A percentile compares a stretch with the other conserved stretches of the same genome.
Evolutionary conservation across 2,888 invertebrate genomes (phyloP).

Genomic region (Meghimatium bilineatum): DNA sequence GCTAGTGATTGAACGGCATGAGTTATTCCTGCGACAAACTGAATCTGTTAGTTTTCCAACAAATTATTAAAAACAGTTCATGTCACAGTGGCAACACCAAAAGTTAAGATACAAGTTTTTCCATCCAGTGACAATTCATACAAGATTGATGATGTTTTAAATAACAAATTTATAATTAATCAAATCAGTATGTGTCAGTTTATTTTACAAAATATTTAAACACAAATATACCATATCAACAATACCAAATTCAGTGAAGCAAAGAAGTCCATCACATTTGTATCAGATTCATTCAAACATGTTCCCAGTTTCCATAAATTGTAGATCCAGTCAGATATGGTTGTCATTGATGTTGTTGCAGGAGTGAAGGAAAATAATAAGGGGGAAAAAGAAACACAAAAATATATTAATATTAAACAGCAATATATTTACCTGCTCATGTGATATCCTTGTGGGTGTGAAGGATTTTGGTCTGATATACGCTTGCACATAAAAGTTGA

Average conservation of each 20-base stretch:
- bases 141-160: not conserved
- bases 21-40: constrained; percentile 92
- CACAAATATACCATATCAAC: not conserved
- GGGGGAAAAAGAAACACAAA: not conserved
- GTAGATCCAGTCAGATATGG: not conserved
- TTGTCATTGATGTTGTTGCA: not conserved
- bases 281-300: not conserved
- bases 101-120: not conserved
- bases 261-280: not conserved
- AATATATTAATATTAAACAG: not conserved
- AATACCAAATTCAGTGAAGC: not conserved
- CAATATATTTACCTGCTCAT: constrained; percentile 39
- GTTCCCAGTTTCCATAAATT: not conserved
- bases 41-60: constrained; percentile 82
- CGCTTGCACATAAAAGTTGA: constrained; percentile 93
- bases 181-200: not conserved
- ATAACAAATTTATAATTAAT: not conserved
- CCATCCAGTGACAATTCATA: not conserved
- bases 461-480: constrained; percentile 79
- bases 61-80: not conserved
- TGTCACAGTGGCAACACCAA: not conserved
- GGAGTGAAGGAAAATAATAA: constrained; percentile 1
- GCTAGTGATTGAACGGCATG: constrained; percentile 86
- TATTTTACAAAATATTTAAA: not conserved
- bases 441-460: not conserved